Evolutionary conservation across 2,888 invertebrate genomes (phyloP), one percentile per base, ranked within the genome.

Genomic region (Drosophila aldrichi): DNA sequence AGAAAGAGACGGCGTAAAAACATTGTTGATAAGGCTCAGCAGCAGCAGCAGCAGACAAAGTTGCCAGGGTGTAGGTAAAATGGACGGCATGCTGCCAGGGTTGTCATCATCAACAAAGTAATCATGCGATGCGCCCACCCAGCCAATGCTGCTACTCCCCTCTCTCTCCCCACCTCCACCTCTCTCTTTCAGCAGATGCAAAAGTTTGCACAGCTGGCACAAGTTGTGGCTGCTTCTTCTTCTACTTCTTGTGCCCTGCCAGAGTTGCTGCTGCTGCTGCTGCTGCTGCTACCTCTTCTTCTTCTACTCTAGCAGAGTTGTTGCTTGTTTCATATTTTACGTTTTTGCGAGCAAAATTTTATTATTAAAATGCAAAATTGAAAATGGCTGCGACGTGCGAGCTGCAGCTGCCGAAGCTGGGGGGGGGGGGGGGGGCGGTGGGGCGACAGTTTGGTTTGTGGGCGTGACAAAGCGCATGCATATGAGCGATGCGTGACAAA

Each of bases 321-420:
- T 62, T 48, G 58, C 48, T 40, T 84, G 41, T 69, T 64, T 61
- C 67, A 64, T 70, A 61, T 62, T 81, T 59, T 72, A 60, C 65
- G 63, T 69, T 69, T 44, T 59, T 76, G 72, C 70, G 51, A 68
- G 68, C 89, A 88, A 82, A 88, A 90, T 88, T 86, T 86, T 85
- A 90, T 90, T 85, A 85, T 85, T 85, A 85, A 90, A 85, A 90
- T 85, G 90, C 90, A 85, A 88, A 85, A 90, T 90, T 85, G 85
- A 90, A 85, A 90, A 80, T 72, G 83, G 87, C 66, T 74, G 77
- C 73, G 81, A 84, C 89, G 89, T 81, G 88, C 72, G 54, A 59
- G 46, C 51, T 48, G 49, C 52, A 44, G 43, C 44, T 41, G 41
- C 32, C 7, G 29, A 38, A 10, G 43, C 6, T 22, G 32, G 12